phyloP scores from a whole-genome alignment of 2,113 vertebrate genomes.

The Menidia beryllina region DNA sequence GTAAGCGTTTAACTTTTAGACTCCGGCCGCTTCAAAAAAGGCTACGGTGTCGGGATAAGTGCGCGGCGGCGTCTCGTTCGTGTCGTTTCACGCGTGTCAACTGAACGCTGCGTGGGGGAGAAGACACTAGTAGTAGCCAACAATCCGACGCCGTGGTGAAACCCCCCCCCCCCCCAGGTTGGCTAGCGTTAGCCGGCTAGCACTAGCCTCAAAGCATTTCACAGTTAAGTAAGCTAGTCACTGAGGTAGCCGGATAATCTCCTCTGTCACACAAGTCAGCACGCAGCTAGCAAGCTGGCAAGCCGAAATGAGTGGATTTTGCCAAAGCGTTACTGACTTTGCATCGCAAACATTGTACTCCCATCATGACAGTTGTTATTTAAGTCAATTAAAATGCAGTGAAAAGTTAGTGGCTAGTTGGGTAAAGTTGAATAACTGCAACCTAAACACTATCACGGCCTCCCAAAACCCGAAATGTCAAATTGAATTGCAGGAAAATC shows the following conservation, averaged over 20 bases:
- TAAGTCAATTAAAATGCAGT: neutral
- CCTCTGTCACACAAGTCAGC: constrained; percentile 9
- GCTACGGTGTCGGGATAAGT: no score
- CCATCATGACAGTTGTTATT: neutral
- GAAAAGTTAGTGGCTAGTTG: constrained; percentile 4
- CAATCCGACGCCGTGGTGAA: constrained; percentile 49
- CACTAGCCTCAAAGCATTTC: constrained; percentile 32
- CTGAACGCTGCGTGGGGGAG: neutral
- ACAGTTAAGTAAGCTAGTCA: constrained; percentile 25
- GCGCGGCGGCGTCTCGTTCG: rapidly evolving
- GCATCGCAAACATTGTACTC: neutral
- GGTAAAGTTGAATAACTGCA: constrained; percentile 19
- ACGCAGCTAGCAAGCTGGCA: constrained; percentile 32
- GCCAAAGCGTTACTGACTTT: constrained; percentile 8
- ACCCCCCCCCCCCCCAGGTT: constrained; percentile 8
- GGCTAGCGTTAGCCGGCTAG: constrained; percentile 61
- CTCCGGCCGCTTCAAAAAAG: constrained; percentile 26
- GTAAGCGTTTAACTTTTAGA: constrained; percentile 77
- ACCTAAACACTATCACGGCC: constrained; percentile 54
- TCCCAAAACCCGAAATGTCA: constrained; percentile 59
- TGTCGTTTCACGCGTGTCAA: neutral
- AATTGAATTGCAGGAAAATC: constrained; percentile 50
- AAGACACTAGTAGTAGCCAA: constrained; percentile 25
- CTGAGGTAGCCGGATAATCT: constrained; percentile 59
- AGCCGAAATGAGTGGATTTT: constrained; percentile 3